Evolutionary conservation across 1,140 invertebrate genomes (phyloP), one percentile per base, ranked within the genome.

Genomic region (Nephila pilipes): DNA sequence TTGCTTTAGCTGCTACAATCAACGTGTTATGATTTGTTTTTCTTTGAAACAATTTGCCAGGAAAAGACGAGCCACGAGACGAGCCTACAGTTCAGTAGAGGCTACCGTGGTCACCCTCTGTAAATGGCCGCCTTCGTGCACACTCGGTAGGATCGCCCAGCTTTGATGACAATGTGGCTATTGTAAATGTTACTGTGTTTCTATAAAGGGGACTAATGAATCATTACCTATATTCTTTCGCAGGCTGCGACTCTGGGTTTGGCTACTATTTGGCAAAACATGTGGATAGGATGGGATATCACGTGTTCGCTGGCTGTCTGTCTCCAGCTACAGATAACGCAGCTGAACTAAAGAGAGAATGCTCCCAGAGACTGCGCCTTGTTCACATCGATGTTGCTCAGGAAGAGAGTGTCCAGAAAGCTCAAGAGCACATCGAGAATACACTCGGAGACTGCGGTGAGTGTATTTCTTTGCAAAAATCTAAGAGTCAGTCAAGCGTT

Each of bases 381-480:
- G 94, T 96, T 25, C 95, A 96, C 8, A 94, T 98, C 55, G 97
- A 98, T 95, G 96, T 98, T 3, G 97, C 97, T 0, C 96, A 96
- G 29, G 94, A 94, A 0, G 95, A 96, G 1, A 97, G 96, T 91
- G 96, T 98, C 2, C 57, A 95, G 1, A 93, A 95, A 2, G 93
- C 93, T 5, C 57, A 85, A 25, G 65, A 92, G 20, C 38, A 2
- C 16, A 90, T 94, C 2, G 54, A 46, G 18, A 14, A 80, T 55
- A n/a, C 46, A 2, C 25, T 83, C 12, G 20, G 2, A 12, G 22
- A 25, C 8, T 54, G 54, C n/a, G 80, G 80, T 83, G 14, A 75
- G 69, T 75, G n/a, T 25, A 29, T 29, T 14, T 65, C 6, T 65
- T 2, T 65, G 8, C 1, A n/a, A 6, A 14, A 25, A 25, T 14